phyloP scores from a whole-genome alignment of 1,140 invertebrate species.

The Bombus fervidus region DNA sequence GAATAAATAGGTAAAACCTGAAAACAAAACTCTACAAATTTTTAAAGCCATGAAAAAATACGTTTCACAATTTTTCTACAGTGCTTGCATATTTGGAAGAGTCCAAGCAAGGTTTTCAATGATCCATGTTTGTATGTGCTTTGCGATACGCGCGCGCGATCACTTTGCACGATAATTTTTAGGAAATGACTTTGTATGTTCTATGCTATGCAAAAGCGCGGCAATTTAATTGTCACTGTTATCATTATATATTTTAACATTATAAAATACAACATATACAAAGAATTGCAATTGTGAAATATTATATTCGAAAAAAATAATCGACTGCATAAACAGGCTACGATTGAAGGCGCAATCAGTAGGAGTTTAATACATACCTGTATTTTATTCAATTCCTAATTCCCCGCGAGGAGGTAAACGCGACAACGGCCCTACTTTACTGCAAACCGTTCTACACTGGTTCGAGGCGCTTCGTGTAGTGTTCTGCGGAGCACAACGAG shows the following conservation, averaged over 20 bases:
- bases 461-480: conserved; percentile 70
- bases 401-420: conserved; percentile 30
- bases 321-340: background rate
- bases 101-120: conserved; percentile 51
- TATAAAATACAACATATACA: too few species aligned
- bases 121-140: conserved; percentile 4
- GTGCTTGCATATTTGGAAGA: conserved; percentile 43
- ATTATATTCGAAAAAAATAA: background rate
- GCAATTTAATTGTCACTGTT: conserved; percentile 20
- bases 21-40: background rate
- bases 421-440: conserved; percentile 27
- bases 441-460: conserved; percentile 66
- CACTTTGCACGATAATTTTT: background rate
- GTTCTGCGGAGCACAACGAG: conserved; percentile 65
- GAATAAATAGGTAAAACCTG: background rate
- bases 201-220: background rate
- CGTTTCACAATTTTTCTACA: background rate
- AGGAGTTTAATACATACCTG: conserved; percentile 22
- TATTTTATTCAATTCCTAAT: conserved; percentile 53
- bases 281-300: too few species aligned
- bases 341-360: too few species aligned
- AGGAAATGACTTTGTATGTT: background rate
- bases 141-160: background rate
- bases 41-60: too few species aligned
- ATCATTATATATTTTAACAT: background rate